Percentiles rank a stretch among this genome's conserved stretches.
These are phyloP conservation scores for Chiloscyllium plagiosum DNA, from an alignment of 2,113 vertebrate species.

Conservation along the genomic window DNA sequence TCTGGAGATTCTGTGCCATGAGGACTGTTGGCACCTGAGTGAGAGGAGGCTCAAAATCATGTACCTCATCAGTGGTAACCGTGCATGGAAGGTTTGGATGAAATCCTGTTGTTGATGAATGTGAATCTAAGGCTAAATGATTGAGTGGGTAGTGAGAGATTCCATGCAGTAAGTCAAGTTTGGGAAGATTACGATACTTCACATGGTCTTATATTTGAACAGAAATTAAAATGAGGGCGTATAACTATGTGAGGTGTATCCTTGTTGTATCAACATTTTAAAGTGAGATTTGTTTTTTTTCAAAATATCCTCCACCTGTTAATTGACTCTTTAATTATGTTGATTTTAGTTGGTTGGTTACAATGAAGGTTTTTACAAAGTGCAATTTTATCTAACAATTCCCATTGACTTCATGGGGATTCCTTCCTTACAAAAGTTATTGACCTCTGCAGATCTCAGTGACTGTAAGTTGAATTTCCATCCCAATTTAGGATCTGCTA, in stretches of 20 bases:
- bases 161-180: not conserved
- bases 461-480: not conserved
- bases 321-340: not conserved
- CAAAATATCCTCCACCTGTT: not conserved
- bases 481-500: not conserved
- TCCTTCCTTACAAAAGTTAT: not conserved
- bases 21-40: not conserved
- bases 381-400: not conserved
- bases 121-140: not conserved
- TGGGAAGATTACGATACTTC: not conserved
- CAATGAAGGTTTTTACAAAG: not conserved
- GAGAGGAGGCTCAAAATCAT: not conserved
- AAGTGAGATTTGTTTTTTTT: not conserved
- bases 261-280: not conserved
- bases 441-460: not conserved
- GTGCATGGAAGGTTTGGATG: not conserved
- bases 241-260: not conserved
- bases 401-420: not conserved
- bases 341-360: not conserved
- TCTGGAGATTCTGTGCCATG: not conserved
- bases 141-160: not conserved
- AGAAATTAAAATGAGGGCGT: not conserved
- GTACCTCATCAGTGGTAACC: not conserved
- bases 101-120: not conserved
- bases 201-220: not conserved